Base-by-base conservation (phyloP, 2,888 invertebrate genomes). In the Syritta pipiens region DNA sequence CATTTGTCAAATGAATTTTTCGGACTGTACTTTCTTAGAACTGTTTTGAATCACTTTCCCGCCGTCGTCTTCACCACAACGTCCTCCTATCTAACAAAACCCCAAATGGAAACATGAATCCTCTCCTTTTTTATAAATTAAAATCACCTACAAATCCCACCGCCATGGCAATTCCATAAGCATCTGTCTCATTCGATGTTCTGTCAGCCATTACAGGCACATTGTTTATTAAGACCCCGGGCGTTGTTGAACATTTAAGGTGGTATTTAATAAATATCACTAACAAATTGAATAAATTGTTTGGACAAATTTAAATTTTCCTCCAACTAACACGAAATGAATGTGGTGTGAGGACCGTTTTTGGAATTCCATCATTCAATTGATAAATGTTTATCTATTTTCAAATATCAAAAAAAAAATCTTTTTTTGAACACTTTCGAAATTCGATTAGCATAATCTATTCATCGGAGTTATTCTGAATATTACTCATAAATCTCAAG, bases 401-500 rank as follows among this genome's bases (percentile, higher is more conserved):
- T 20, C 51, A 51, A 63, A 74, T 57, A 46, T 53, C 51, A 44
- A 57, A 63, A 40, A 51, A 65, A 67, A 28, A 51, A 37, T 59
- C 57, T 32, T 65, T 71, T 69, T 12, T 19, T 10, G 9, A n/a
- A 17, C 42, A 65, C 17, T 35, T 24, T 26, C 12, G 44, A 32
- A 12, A 19, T 12, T 10, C 42, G 72, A 77, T 77, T 77, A 72
- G 48, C 77, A 77, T 77, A 77, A 72, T 77, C 71, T 77, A 60
- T 72, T 67, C 72, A 72, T 67, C 32, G 77, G 37, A 60, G 60
- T 72, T 60, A 72, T 72, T 59, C 60, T 22, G 48, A 77, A 77
- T 67, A 77, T 77, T 67, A 77, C 72, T 77, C 72, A 77, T 77
- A 77, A 77, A 77, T 77, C 72, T 71, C 71, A 28, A 26, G 44